Evolutionary conservation across 30 jellyfish, hydroid and myxozoan species (phyloP).

Genomic region (Chrysaora quinquecirrha): DNA sequence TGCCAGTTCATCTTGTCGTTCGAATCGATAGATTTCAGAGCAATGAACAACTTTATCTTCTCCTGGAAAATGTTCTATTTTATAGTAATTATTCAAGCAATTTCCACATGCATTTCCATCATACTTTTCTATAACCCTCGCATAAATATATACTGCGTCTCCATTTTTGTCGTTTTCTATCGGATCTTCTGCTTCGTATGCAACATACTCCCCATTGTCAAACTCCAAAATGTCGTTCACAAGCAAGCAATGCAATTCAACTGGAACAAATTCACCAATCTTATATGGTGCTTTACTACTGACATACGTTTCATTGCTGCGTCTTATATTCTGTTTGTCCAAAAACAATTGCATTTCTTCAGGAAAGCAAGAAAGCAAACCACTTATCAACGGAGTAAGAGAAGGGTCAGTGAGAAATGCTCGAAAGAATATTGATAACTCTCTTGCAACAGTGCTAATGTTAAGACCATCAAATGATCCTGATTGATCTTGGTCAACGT

Average conservation of each 20-base stretch:
- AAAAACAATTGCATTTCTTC: constrained; percentile 10
- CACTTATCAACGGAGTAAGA: background rate
- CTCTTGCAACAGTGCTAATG: constrained; percentile 5
- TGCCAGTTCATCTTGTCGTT: too few relatives aligned
- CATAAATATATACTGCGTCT: constrained; percentile 59
- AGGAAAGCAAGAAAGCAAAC: background rate
- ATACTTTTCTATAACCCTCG: constrained; percentile 10
- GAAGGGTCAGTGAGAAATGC: background rate
- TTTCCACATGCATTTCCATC: background rate
- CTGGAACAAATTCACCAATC: constrained; percentile 72
- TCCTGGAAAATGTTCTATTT: constrained; percentile 11
- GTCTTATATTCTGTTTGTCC: constrained; percentile 28
- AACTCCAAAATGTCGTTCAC: constrained; percentile 43
- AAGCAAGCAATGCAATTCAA: constrained; percentile 62
- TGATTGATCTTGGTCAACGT: background rate
- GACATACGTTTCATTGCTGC: background rate
- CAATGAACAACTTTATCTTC: constrained; percentile 21
- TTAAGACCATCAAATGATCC: background rate
- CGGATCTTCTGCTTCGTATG: constrained; percentile 67
- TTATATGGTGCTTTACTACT: constrained; percentile 1
- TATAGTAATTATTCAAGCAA: constrained; percentile 21
- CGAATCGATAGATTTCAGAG: constrained; percentile 42
- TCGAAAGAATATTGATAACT: background rate
- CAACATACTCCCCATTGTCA: constrained; percentile 76
- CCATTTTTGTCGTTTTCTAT: constrained; percentile 38